phyloP scores from a whole-genome alignment of 2,797 vertebrate species.

The Clarias fuscus region DNA sequence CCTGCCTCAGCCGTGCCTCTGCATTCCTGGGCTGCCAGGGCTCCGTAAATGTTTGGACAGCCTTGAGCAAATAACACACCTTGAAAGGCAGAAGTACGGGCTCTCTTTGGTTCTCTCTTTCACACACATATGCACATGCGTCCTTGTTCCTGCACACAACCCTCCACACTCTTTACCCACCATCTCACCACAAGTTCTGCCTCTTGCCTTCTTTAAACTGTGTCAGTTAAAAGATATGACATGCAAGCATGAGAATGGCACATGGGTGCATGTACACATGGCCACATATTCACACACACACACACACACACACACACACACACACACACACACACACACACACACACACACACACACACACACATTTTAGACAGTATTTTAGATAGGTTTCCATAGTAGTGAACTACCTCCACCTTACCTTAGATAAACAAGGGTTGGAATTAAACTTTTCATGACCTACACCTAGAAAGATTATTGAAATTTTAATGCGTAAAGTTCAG shows the following conservation, averaged over 20 bases:
- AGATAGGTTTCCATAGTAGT: neutral
- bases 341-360: constrained; percentile 31
- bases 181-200: constrained; percentile 53
- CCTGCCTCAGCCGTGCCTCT: constrained; percentile 79
- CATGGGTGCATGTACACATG: constrained; percentile 40
- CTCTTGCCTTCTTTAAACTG: constrained; percentile 48
- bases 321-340: constrained; percentile 22
- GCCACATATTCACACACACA: constrained; percentile 29
- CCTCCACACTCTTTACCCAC: constrained; percentile 50
- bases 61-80: constrained; percentile 98
- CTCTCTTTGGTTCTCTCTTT: constrained; percentile 64
- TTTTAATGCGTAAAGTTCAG: neutral
- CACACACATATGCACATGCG: constrained; percentile 36
- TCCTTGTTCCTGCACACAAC: constrained; percentile 19
- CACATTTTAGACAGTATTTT: neutral
- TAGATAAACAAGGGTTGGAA: neutral
- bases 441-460: neutral
- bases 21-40: constrained; percentile 91
- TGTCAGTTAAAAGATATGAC: constrained; percentile 52
- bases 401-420: neutral
- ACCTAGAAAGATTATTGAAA: neutral
- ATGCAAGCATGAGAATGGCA: constrained; percentile 47
- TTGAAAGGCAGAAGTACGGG: constrained; percentile 87
- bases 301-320: constrained; percentile 29
- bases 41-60: constrained; percentile 98